Evolutionary conservation across 2,888 invertebrate genomes (phyloP).

Genomic region (Megastigmus dorsalis): DNA sequence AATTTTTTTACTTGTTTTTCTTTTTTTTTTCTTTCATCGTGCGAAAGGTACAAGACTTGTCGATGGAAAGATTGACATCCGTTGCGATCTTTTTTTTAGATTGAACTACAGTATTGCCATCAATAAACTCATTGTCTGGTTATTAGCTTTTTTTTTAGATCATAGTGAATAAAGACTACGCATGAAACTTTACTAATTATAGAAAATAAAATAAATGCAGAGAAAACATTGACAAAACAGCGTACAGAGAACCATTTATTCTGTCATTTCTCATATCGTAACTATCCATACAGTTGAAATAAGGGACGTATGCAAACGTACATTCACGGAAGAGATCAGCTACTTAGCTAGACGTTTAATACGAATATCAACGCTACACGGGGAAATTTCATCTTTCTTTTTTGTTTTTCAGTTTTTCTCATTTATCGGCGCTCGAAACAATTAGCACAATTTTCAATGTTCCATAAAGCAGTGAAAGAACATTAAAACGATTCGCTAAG

Average conservation of each 20-base stretch:
- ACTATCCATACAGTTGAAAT: conserved; percentile 68
- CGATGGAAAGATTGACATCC: conserved; percentile 53
- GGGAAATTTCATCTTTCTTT: conserved; percentile 49
- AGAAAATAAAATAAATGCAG: conserved; percentile 44
- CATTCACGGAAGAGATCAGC: conserved; percentile 67
- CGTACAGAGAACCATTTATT: conserved; percentile 69
- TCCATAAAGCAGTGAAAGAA: conserved; percentile 36
- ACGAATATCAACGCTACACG: conserved; percentile 57
- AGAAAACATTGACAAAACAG: conserved; percentile 48
- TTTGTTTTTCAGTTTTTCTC: conserved; percentile 53
- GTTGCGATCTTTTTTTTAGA: conserved; percentile 29
- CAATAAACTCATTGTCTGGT: conserved; percentile 32
- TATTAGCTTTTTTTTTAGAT: conserved; percentile 18
- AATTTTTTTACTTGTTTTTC: conserved; percentile 25
- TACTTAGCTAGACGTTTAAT: conserved; percentile 64
- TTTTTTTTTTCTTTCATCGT: conserved; percentile 23
- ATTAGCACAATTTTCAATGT: conserved; percentile 55
- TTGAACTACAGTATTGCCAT: conserved; percentile 46
- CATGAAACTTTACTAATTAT: conserved; percentile 11
- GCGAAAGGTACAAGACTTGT: conserved; percentile 41
- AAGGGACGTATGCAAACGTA: conserved; percentile 68
- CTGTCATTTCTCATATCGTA: conserved; percentile 68
- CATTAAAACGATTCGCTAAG: conserved; percentile 43
- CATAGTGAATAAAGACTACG: conserved; percentile 18
- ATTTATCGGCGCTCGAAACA: conserved; percentile 55